Conservation (phyloP, 2,888 invertebrate species). For the Temnothorax rugatulus region DNA sequence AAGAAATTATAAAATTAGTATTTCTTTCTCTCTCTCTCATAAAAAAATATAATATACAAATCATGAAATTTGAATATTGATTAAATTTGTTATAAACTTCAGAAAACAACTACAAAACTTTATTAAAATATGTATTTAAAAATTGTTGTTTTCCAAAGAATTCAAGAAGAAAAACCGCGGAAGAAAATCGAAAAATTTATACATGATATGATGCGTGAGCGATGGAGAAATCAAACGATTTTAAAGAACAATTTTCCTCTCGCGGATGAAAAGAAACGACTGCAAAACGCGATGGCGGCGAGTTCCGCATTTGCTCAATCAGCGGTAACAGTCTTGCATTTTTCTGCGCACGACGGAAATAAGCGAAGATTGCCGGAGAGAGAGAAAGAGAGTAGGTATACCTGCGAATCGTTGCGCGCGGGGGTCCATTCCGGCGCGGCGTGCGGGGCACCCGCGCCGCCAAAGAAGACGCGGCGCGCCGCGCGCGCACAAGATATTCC, state of each 20-base stretch:
- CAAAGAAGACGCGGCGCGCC: conserved; percentile 71
- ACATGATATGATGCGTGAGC: not conserved
- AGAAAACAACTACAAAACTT: not conserved
- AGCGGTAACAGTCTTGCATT: not conserved
- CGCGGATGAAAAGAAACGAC: not conserved
- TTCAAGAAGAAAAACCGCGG: not conserved
- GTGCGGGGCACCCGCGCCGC: conserved; percentile 69
- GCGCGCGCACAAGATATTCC: conserved; percentile 78
- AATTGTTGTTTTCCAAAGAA: not conserved
- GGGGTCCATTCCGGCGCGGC: conserved; percentile 17
- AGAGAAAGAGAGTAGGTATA: not conserved
- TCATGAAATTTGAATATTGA: not conserved
- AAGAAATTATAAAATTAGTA: conserved; percentile 1
- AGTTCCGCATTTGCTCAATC: conserved; percentile 14
- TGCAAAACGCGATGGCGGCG: not conserved
- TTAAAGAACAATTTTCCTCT: not conserved
- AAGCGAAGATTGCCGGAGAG: not conserved
- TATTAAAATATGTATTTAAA: not conserved
- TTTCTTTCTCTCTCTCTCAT: not conserved
- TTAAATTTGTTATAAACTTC: not conserved
- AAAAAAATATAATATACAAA: conserved; percentile 4
- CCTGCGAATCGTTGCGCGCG: conserved; percentile 6
- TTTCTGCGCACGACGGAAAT: conserved; percentile 10
- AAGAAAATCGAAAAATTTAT: not conserved
- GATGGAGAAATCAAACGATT: not conserved